Percentiles rank a stretch among this genome's conserved stretches.
phyloP scores from a whole-genome alignment of 2,888 invertebrate genomes.

The Aleiodes leptofemur region DNA sequence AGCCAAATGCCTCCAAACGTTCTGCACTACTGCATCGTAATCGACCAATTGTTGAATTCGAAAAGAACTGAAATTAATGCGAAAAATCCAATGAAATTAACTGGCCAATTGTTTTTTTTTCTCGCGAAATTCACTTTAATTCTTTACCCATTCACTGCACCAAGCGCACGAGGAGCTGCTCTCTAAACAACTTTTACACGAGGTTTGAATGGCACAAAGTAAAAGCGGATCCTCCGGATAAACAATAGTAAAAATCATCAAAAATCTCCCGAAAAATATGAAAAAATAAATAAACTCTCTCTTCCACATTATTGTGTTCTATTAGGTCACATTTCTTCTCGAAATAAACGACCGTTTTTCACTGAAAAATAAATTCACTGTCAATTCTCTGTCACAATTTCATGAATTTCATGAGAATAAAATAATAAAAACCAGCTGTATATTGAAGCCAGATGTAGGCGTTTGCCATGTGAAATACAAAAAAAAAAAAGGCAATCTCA shows the following conservation, averaged over 20 bases:
- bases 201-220: constrained; percentile 59
- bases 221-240: constrained; percentile 43
- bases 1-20: constrained; percentile 60
- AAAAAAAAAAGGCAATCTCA: too few relatives aligned
- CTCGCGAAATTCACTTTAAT: neutral
- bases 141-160: constrained; percentile 67
- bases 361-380: neutral
- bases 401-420: too few relatives aligned
- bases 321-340: neutral
- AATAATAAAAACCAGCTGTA: neutral
- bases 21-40: constrained; percentile 62
- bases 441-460: constrained; percentile 7
- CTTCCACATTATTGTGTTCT: neutral
- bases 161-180: constrained; percentile 62
- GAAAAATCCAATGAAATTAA: neutral
- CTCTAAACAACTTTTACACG: constrained; percentile 63
- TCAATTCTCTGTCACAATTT: neutral
- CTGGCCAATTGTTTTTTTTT: too few relatives aligned
- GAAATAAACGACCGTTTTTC: neutral
- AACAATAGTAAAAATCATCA: neutral
- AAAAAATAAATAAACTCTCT: constrained; percentile 8
- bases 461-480: neutral
- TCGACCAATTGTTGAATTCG: constrained; percentile 61
- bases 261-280: neutral
- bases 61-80: constrained; percentile 55